Conservation (phyloP, 2,888 invertebrate genomes). For the Dryococelus australis region DNA sequence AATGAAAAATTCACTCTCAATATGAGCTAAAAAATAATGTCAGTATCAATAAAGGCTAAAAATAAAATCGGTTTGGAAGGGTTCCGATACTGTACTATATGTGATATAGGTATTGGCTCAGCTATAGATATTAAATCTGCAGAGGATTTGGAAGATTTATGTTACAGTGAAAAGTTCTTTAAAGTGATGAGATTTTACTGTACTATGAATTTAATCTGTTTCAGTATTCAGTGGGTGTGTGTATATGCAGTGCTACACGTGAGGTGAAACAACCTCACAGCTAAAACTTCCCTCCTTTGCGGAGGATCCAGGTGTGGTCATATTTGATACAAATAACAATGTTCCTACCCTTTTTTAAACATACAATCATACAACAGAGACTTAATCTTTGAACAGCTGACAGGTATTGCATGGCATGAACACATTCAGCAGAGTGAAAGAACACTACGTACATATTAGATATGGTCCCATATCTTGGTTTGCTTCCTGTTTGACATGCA, state of each 20-base stretch:
- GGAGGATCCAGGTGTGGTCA: background rate
- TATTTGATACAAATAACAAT: constrained; percentile 1
- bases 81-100: too few relatives aligned
- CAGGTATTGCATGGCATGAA: background rate
- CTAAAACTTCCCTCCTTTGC: background rate
- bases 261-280: background rate
- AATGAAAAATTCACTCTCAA: too few relatives aligned
- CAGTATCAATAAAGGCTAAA: too few relatives aligned
- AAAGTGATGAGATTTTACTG: too few relatives aligned
- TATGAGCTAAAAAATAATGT: too few relatives aligned
- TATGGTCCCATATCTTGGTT: constrained; percentile 6
- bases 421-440: background rate
- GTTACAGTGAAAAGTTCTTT: too few relatives aligned
- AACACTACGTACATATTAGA: background rate
- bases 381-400: background rate
- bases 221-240: background rate
- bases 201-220: background rate
- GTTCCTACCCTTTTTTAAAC: background rate
- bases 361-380: background rate
- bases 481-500: too few relatives aligned
- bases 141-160: too few relatives aligned
- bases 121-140: too few relatives aligned
- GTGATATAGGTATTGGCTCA: too few relatives aligned
- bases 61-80: too few relatives aligned
- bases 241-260: background rate